Conservation (phyloP, 2,113 vertebrate genomes). For the Apus apus region DNA sequence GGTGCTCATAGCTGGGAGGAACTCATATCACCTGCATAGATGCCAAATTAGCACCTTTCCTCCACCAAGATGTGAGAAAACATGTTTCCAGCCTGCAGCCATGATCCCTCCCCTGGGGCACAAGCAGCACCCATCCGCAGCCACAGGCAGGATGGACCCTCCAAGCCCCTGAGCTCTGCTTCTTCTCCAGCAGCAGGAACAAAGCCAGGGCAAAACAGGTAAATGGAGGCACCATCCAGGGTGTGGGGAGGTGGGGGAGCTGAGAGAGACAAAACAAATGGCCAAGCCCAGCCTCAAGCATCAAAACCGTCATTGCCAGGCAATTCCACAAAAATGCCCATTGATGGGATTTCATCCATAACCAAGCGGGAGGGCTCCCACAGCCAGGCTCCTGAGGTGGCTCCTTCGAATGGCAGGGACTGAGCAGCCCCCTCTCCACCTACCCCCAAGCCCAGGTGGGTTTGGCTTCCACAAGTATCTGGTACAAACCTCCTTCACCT, state of each 20-base stretch:
- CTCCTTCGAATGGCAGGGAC: background rate
- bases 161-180: background rate
- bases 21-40: background rate
- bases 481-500: background rate
- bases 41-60: background rate
- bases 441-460: accelerated
- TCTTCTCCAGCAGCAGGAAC: accelerated
- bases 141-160: background rate
- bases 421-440: background rate
- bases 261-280: conserved; percentile 27
- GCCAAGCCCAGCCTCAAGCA: background rate
- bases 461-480: background rate
- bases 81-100: background rate
- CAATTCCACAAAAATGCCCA: conserved; percentile 8
- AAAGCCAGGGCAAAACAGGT: background rate
- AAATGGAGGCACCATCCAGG: background rate
- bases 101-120: background rate
- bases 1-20: background rate
- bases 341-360: conserved; percentile 51
- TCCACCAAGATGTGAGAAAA: background rate
- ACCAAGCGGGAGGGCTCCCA: background rate
- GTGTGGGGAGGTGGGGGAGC: background rate
- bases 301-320: background rate
- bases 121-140: background rate
- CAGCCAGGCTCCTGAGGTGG: background rate